phyloP scores from a whole-genome alignment of 1,140 invertebrate genomes.

The Polypedilum pembai region DNA sequence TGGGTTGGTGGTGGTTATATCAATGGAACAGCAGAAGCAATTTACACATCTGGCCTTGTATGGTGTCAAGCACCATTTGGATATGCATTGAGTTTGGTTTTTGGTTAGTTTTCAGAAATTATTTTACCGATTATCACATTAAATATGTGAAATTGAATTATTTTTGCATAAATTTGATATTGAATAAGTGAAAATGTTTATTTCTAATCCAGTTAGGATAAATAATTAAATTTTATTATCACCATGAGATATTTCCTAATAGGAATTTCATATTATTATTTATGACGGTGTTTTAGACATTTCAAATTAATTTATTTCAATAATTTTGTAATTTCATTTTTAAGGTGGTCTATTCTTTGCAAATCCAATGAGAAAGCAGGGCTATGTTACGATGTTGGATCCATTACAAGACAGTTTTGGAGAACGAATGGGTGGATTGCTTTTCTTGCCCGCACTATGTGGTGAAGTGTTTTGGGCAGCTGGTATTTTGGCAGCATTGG shows the following conservation, averaged over 20 bases:
- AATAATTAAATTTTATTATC: too few species aligned
- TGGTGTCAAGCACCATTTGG: constrained; percentile 98
- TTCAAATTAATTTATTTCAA: neutral
- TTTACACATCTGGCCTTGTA: constrained; percentile 82
- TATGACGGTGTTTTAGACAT: too few species aligned
- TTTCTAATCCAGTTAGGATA: too few species aligned
- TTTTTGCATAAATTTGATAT: too few species aligned
- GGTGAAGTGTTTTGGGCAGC: constrained; percentile 98
- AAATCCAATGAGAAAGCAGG: constrained; percentile 92
- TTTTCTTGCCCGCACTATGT: constrained; percentile 92
- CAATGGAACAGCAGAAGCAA: constrained; percentile 94
- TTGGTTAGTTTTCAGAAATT: constrained; percentile 52
- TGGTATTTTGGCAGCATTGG: constrained; percentile 89
- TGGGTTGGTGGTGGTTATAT: constrained; percentile 99
- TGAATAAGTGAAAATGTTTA: too few species aligned
- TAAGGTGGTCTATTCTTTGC: constrained; percentile 95
- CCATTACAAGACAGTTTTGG: constrained; percentile 94
- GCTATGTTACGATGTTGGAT: constrained; percentile 98
- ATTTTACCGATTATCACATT: too few species aligned
- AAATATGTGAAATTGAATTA: too few species aligned
- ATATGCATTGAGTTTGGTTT: constrained; percentile 87
- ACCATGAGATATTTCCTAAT: too few species aligned
- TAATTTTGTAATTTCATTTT: constrained; percentile 30
- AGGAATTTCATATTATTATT: too few species aligned
- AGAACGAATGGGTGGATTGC: constrained; percentile 89